phyloP scores from a whole-genome alignment of 2,797 vertebrate species.

The Chaetophractus vellerosus region DNA sequence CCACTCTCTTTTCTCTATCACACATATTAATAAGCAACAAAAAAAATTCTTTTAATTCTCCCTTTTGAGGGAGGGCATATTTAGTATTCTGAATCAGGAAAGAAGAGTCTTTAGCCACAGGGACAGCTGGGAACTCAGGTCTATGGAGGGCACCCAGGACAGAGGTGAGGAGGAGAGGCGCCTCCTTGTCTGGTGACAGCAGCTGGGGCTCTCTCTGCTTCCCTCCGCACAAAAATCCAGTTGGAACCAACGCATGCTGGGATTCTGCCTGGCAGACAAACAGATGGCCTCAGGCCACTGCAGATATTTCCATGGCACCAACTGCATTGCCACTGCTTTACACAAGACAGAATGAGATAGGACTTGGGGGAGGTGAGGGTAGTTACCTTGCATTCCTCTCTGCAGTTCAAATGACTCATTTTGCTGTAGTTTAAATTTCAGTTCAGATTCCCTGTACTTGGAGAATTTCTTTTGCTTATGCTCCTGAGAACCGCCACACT shows the following conservation, averaged over 20 bases:
- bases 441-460: neutral
- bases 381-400: neutral
- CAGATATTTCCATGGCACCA: constrained; percentile 40
- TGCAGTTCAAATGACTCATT: constrained; percentile 17
- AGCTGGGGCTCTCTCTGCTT: constrained; percentile 72
- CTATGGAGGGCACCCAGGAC: constrained; percentile 1
- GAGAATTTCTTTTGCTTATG: neutral
- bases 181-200: constrained; percentile 81
- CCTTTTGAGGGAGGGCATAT: constrained; percentile 6
- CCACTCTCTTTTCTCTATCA: neutral
- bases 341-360: constrained; percentile 3
- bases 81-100: constrained; percentile 78
- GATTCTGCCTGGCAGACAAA: constrained; percentile 67
- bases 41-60: constrained; percentile 33
- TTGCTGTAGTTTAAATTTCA: constrained; percentile 25
- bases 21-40: constrained; percentile 29
- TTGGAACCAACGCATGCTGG: constrained; percentile 65
- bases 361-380: neutral
- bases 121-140: constrained; percentile 80
- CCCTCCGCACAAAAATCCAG: constrained; percentile 69
- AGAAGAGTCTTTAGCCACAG: constrained; percentile 68
- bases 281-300: constrained; percentile 60
- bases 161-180: constrained; percentile 80
- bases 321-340: constrained; percentile 50
- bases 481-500: neutral